Percentiles rank a stretch among this genome's conserved stretches.
These are phyloP conservation scores for Toxostoma redivivum DNA, from an alignment of 2,113 vertebrate species.

Conservation along the genomic window DNA sequence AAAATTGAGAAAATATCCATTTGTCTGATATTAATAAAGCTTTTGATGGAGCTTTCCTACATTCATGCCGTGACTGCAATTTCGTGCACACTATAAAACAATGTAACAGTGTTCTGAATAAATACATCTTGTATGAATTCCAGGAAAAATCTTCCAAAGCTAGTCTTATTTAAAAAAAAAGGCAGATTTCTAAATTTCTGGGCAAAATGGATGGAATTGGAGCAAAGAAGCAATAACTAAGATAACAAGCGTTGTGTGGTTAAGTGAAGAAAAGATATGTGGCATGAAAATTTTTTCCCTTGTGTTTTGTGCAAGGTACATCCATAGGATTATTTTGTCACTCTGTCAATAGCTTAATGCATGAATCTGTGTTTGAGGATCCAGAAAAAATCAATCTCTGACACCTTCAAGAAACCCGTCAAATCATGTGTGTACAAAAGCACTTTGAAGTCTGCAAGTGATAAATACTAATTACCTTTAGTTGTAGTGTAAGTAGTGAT, in stretches of 20 bases:
- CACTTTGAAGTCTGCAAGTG: not conserved
- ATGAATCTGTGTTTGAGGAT: not conserved
- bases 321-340: not conserved
- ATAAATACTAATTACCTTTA: not conserved
- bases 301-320: not conserved
- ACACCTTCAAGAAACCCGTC: not conserved
- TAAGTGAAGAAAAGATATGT: not conserved
- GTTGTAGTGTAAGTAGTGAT: not conserved
- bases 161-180: not conserved
- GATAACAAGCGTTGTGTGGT: not conserved
- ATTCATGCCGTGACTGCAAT: not conserved
- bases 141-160: not conserved
- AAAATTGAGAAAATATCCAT: not conserved
- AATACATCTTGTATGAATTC: not conserved
- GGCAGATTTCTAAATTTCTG: not conserved
- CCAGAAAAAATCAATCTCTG: not conserved
- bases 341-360: not conserved
- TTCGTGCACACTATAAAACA: not conserved
- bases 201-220: not conserved
- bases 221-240: not conserved
- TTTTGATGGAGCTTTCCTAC: not conserved
- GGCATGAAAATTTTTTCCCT: not conserved
- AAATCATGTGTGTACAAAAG: not conserved
- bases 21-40: not conserved
- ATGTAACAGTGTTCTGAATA: not conserved